Conservation (phyloP, 2,113 vertebrate species). For the Ochotona princeps region DNA sequence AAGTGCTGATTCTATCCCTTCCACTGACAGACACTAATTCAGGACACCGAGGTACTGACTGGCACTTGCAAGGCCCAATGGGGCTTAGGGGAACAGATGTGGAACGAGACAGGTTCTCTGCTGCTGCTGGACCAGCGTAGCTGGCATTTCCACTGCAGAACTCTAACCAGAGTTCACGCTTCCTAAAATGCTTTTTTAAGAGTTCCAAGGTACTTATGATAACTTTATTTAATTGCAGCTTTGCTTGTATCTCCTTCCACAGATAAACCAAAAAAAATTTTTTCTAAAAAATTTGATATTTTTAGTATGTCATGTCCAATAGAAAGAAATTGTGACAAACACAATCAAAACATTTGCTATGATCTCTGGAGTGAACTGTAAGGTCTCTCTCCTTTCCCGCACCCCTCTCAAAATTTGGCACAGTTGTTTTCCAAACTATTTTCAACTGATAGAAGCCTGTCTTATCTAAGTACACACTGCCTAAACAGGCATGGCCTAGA, state of each 20-base stretch:
- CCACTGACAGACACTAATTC: fast-evolving
- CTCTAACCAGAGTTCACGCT: not conserved
- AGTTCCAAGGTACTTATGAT: not conserved
- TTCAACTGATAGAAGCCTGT: not conserved
- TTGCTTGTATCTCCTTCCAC: not conserved
- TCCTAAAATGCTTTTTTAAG: not conserved
- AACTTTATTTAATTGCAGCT: not conserved
- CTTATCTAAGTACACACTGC: not conserved
- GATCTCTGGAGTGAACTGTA: not conserved
- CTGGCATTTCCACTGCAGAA: too few species aligned
- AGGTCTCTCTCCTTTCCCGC: not conserved
- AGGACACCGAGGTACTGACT: not conserved
- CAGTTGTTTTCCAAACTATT: not conserved
- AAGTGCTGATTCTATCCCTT: not conserved
- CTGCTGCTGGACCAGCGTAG: not conserved
- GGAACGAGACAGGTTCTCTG: not conserved
- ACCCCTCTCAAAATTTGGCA: not conserved
- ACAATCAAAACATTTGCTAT: not conserved
- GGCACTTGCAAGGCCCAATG: fast-evolving
- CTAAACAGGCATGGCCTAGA: not conserved
- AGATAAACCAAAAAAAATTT: not conserved
- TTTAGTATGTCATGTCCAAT: not conserved
- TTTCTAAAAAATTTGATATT: not conserved
- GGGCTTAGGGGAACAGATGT: fast-evolving
- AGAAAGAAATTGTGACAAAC: not conserved